Evolutionary conservation across 2,113 vertebrate genomes (phyloP), one percentile per base, ranked within the genome.

Genomic region (Archilochus colubris): DNA sequence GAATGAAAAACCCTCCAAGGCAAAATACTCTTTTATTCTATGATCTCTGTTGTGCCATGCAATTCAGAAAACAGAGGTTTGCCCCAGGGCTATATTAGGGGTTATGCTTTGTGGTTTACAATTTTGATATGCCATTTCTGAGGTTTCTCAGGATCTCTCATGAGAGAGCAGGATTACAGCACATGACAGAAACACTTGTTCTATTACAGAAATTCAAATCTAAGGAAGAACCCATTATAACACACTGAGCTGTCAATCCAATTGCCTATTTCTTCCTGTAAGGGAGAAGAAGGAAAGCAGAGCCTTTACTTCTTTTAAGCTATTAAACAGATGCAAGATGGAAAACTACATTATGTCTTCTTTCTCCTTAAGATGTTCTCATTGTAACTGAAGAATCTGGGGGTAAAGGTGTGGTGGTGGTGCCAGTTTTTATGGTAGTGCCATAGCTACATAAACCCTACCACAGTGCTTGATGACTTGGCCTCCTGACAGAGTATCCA

Each of bases 81-180:
- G 93, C 88, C 93, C 67, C 61, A 68, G 73, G 86, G 94, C 92
- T 91, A 12, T 76, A 95, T 92, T 75, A 95, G 31, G 72, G 61
- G 82, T 84, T 93, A 88, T 38, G 85, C 88, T 94, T 95, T 96
- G 93, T 90, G 94, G 93, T 97, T 96, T 95, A 75, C 68, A 78
- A 90, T 96, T 96, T 95, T 93, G 76, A 94, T 95, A 75, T 72
- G 91, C 57, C 62, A 75, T 94, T 95, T 94, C 94, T 94, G 88
- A 91, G 91, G 91, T 86, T 96, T 96, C 86, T 84, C 66, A 76
- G 82, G 63, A 64, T 83, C 57, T 72, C 94, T 94, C 93, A 86
- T 33, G 89, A 83, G 93, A 94, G 30, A 31, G 11, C 61, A 74
- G 46, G 59, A 81, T 95, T 95, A 93, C 6, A 0, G 79, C 3